Base-by-base conservation (phyloP, 2,888 invertebrate species). In the Brenthis hecate region DNA sequence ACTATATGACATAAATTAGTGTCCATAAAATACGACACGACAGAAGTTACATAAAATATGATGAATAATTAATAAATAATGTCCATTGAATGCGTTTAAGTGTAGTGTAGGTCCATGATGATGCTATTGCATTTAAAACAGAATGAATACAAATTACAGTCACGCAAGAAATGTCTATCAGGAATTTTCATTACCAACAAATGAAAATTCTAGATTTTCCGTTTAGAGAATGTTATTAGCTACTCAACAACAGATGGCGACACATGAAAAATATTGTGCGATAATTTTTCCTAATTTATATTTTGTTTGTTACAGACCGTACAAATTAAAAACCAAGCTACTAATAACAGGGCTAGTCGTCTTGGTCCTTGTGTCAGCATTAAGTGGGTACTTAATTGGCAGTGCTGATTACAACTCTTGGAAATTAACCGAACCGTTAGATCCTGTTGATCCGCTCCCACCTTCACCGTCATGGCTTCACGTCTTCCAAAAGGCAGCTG, bases 391-490 rank as follows among this genome's bases (percentile, higher is more conserved):
- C 78, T 78, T 87, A 64, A 82, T 89, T 56, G 86, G 86, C 60
- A 80, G 79, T 51, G 79, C 79, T 56, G 85, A 88, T n/a, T 84
- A 82, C 70, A 75, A 76, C 14, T 68, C 77, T 1, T 71, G 77
- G 72, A 80, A 79, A 70, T 76, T 74, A 65, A 71, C 89, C 2
- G 85, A 90, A 60, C 96, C 96, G 0, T 95, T 95, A 0, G 95
- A 97, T 85, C 95, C 96, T 0, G 93, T 93, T 70, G 85, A 87
- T 53, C 89, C 93, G 0, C 91, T 94, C 51, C 95, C 95, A 16
- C 94, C 96, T 0, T 96, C 96, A 0, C 85, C 93, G 16, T 96
- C 97, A 4, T 84, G 84, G 56, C 88, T 96, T n/a, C 94, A 95
- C 75, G 85, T 85, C 0, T 97, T 96, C 84, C 92, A 93, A 70